These are phyloP conservation scores for Anodontia alba DNA, from an alignment of 2,888 invertebrate species.

Conservation along the genomic window DNA sequence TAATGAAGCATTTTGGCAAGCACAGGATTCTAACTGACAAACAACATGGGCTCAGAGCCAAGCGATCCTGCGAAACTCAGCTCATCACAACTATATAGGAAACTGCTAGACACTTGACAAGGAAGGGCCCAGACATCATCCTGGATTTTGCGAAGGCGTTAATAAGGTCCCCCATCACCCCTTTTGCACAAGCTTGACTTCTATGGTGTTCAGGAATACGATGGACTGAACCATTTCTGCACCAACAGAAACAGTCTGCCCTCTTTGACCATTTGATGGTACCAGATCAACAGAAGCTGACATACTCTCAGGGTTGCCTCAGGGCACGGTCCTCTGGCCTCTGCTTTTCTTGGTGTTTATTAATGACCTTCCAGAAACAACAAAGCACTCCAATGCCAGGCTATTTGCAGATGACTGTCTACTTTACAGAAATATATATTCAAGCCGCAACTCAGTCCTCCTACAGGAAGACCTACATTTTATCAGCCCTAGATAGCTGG, in stretches of 20 bases:
- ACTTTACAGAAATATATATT: neutral
- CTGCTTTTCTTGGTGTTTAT: neutral
- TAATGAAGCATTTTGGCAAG: neutral
- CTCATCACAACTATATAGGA: neutral
- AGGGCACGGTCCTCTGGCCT: neutral
- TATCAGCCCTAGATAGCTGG: neutral
- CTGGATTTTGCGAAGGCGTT: neutral
- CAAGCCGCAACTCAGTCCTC: neutral
- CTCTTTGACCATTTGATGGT: no score
- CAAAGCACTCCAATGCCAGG: neutral
- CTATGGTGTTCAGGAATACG: neutral
- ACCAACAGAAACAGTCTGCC: neutral
- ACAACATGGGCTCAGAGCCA: neutral
- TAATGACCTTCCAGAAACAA: neutral
- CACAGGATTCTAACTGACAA: neutral
- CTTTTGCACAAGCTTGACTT: neutral
- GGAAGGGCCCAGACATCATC: neutral
- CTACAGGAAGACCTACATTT: neutral
- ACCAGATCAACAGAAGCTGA: neutral
- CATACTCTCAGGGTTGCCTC: neutral
- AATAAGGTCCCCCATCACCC: neutral
- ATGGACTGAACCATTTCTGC: neutral
- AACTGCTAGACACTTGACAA: neutral
- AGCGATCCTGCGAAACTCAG: neutral
- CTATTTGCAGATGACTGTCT: neutral